Conservation (phyloP, 92 coral and sea anemone genomes). For the Umimayanthus kanabou region DNA sequence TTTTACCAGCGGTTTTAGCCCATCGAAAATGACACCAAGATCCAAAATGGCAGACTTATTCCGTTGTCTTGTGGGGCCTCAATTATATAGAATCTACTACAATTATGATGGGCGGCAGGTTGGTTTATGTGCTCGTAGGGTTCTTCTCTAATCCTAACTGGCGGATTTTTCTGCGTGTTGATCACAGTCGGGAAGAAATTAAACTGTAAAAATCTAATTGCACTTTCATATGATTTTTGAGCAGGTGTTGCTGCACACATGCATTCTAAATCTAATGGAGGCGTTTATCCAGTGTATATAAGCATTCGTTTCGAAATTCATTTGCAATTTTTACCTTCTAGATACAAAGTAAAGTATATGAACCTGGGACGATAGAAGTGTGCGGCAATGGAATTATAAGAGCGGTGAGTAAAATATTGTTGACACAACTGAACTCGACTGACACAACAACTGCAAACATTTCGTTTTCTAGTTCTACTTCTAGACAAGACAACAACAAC, state of each 20-base stretch:
- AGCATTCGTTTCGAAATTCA: neutral
- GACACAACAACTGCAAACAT: neutral
- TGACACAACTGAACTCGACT: neutral
- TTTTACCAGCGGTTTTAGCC: slow-evolving; percentile 34
- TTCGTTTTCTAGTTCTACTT: neutral
- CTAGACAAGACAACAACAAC: too few relatives aligned
- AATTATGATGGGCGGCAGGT: slow-evolving; percentile 71
- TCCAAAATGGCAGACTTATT: slow-evolving; percentile 75
- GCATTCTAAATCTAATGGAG: neutral
- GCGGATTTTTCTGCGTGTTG: neutral
- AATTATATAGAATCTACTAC: slow-evolving; percentile 70
- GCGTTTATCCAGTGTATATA: neutral
- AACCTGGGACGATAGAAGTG: slow-evolving; percentile 72
- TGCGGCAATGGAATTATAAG: slow-evolving; percentile 84
- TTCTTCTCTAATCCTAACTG: neutral
- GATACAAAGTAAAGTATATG: slow-evolving; percentile 70
- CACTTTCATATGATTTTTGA: too few relatives aligned
- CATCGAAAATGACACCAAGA: slow-evolving; percentile 12
- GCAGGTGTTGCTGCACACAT: neutral
- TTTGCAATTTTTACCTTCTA: neutral
- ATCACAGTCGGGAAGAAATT: neutral
- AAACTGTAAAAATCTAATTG: neutral
- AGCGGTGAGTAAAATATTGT: slow-evolving; percentile 61
- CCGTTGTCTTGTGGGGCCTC: slow-evolving; percentile 88
- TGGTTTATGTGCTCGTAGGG: neutral